Percentiles rank a stretch among this genome's conserved stretches.
These are phyloP conservation scores for Rhabdornis inornatus DNA, from an alignment of 2,113 vertebrate genomes.

Conservation along the genomic window DNA sequence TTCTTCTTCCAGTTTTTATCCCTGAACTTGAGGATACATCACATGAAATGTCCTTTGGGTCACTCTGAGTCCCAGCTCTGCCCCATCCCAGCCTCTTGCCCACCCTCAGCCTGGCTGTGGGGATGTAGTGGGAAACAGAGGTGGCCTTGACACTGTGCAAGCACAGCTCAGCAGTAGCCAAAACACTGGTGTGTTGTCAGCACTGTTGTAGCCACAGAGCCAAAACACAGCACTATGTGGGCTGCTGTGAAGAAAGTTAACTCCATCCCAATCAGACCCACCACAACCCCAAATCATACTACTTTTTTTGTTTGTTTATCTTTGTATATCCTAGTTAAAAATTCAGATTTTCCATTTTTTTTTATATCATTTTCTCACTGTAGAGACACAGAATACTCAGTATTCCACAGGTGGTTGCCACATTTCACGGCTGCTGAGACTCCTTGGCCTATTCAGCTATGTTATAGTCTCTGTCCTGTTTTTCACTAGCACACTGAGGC, in stretches of 20 bases:
- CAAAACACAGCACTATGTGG: rapidly evolving
- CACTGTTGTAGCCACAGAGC: not conserved
- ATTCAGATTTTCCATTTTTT: not conserved
- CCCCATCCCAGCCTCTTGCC: not conserved
- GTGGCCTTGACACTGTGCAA: not conserved
- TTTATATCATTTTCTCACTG: not conserved
- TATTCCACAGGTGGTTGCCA: not conserved
- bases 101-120: not conserved
- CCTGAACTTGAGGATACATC: not conserved
- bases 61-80: not conserved
- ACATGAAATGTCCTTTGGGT: not conserved
- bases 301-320: not conserved
- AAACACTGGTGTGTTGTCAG: not conserved
- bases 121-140: not conserved
- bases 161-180: not conserved
- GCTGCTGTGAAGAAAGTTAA: not conserved
- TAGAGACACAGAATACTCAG: rapidly evolving
- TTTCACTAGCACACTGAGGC: not conserved
- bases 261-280: not conserved
- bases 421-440: not conserved
- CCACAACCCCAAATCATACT: not conserved
- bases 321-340: not conserved
- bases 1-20: not conserved
- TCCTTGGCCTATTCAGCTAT: not conserved
- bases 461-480: not conserved